Base-by-base conservation (phyloP, 2,797 vertebrate genomes). In the Petrocephalus schoutedeni region DNA sequence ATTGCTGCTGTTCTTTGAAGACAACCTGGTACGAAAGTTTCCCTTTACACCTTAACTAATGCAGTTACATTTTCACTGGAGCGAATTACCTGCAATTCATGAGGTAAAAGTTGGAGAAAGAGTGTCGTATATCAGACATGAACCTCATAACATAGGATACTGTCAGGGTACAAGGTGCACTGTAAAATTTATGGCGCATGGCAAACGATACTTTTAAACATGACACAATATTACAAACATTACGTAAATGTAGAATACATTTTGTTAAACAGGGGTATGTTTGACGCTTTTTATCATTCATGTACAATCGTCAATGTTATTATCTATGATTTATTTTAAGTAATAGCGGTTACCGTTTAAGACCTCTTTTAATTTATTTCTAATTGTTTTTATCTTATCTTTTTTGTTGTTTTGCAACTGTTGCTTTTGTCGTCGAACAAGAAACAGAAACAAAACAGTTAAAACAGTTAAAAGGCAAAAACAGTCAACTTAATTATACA, bases 1-100 rank as follows among this genome's bases (percentile, higher is more conserved):
- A 80, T 80, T 36, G n/a, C 74, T 49, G 7, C 74, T 9, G 16
- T 49, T 80, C 74, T 80, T 41, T 80, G 74, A 80, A 49, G 74
- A 80, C 36, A 80, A 45, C 16, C 45, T 80, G 16, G 41, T 41
- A 49, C 41, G 9, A 49, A 80, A 80, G 41, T 41, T 41, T 80
- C 19, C 64, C 9, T 80, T 80, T 80, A 80, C 74, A 80, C 74
- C 74, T 80, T 80, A 49, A 80, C 74, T 80, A 80, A 28, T 54
- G 53, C 83, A 85, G 51, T 32, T 57, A 32, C 83, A 32, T 85
- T 8, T 85, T 85, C 51, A 57, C 3, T 28, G 49, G 12, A 56
- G 14, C 14, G 21, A 85, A 85, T 80, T 80, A 49, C 56, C 8
- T 8, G 21, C 23, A 28, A 53, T 14, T 56, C 49, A 56, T 23